These are phyloP conservation scores for Lates japonicus DNA, from an alignment of 2,797 vertebrate genomes.

Conservation along the genomic window DNA sequence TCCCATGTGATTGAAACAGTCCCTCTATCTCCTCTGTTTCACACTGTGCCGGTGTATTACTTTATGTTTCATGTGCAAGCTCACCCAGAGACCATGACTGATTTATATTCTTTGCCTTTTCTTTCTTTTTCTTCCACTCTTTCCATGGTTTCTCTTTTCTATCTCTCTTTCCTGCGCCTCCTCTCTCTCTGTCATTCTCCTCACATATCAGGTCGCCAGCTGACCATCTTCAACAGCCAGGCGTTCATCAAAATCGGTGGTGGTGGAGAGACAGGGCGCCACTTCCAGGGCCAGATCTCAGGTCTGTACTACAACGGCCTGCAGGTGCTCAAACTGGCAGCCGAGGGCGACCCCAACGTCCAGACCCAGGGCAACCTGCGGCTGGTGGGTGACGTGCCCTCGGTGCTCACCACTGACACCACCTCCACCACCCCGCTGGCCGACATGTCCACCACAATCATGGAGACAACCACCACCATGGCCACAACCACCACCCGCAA, in stretches of 20 bases:
- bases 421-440: constrained; percentile 94
- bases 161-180: constrained; percentile 23
- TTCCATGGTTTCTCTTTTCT: constrained; percentile 45
- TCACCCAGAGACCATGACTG: constrained; percentile 53
- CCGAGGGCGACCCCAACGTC: constrained; percentile 93
- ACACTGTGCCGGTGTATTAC: constrained; percentile 40
- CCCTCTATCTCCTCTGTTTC: constrained; percentile 37
- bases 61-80: constrained; percentile 40
- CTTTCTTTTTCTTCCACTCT: constrained; percentile 40
- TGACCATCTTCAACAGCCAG: constrained; percentile 98
- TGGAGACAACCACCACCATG: constrained; percentile 97
- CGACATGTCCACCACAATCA: constrained; percentile 97
- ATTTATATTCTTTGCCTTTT: constrained; percentile 61
- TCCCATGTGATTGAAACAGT: constrained; percentile 61
- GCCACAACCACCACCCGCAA: constrained; percentile 95
- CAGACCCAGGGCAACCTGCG: constrained; percentile 94
- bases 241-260: constrained; percentile 94
- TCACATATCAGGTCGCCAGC: constrained; percentile 90
- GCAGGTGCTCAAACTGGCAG: constrained; percentile 95
- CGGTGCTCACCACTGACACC: constrained; percentile 92
- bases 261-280: constrained; percentile 91
- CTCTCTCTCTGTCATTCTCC: constrained; percentile 13
- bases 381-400: constrained; percentile 93
- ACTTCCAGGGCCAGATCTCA: constrained; percentile 97
- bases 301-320: constrained; percentile 97